phyloP scores from a whole-genome alignment of 64 coral and sea anemone genomes.

The Montipora cactus region DNA sequence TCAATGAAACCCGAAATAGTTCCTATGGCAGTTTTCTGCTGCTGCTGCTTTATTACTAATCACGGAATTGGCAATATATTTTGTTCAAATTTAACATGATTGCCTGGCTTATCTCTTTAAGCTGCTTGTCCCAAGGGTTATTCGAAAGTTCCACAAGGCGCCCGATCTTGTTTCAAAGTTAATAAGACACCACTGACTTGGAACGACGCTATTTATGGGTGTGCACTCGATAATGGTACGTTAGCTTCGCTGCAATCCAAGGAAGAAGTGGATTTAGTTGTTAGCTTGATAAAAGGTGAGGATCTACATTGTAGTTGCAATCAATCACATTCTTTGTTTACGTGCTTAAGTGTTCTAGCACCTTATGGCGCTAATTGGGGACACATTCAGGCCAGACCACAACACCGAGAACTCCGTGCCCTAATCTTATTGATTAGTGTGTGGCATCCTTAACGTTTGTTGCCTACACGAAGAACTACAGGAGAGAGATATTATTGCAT shows the following conservation, averaged over 20 bases:
- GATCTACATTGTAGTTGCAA: background rate
- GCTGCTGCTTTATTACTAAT: no score
- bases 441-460: no score
- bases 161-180: slow-evolving; percentile 27
- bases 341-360: no score
- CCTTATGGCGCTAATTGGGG: no score
- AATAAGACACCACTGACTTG: slow-evolving; percentile 17
- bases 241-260: slow-evolving; percentile 49
- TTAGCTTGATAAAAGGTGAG: background rate
- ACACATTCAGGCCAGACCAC: no score
- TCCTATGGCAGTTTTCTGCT: no score
- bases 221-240: slow-evolving; percentile 49
- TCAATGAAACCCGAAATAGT: no score
- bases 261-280: slow-evolving; percentile 34
- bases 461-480: no score
- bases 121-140: slow-evolving; percentile 45
- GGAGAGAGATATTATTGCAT: no score
- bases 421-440: no score
- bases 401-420: no score
- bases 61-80: background rate
- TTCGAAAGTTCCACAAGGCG: slow-evolving; percentile 1
- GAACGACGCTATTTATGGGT: slow-evolving; percentile 49
- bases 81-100: background rate
- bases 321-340: background rate
- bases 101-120: background rate